phyloP scores from a whole-genome alignment of 2,113 vertebrate genomes.

The Prochilodus magdalenae region DNA sequence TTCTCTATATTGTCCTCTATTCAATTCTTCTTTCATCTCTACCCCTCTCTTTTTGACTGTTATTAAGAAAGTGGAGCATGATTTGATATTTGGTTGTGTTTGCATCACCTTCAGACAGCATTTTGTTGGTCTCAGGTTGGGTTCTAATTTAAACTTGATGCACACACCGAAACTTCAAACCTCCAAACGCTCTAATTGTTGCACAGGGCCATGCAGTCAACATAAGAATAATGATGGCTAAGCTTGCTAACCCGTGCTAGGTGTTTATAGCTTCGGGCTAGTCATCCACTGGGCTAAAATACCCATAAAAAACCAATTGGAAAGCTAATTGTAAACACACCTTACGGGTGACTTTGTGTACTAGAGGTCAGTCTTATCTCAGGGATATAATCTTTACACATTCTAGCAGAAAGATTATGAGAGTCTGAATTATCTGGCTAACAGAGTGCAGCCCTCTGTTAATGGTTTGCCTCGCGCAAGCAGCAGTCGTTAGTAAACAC shows the following conservation, averaged over 20 bases:
- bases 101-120: no score
- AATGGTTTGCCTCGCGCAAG: slow-evolving; percentile 43
- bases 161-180: background rate
- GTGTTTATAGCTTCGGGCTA: background rate
- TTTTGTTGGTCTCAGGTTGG: background rate
- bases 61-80: no score
- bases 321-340: slow-evolving; percentile 30
- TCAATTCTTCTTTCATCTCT: no score
- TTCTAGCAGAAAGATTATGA: slow-evolving; percentile 33
- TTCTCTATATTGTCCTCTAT: no score
- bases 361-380: slow-evolving; percentile 50
- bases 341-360: slow-evolving; percentile 20
- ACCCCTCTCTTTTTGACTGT: no score
- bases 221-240: background rate
- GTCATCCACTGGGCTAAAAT: background rate
- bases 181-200: background rate
- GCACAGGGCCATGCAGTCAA: background rate
- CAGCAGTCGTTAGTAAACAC: slow-evolving; percentile 30
- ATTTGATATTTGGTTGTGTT: no score
- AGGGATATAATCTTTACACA: slow-evolving; percentile 54
- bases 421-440: slow-evolving; percentile 38
- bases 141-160: no score
- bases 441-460: slow-evolving; percentile 33
- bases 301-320: background rate
- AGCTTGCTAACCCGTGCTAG: background rate